Evolutionary conservation across 2,888 invertebrate genomes (phyloP), one percentile per base, ranked within the genome.

Genomic region (Machimus rusticus): DNA sequence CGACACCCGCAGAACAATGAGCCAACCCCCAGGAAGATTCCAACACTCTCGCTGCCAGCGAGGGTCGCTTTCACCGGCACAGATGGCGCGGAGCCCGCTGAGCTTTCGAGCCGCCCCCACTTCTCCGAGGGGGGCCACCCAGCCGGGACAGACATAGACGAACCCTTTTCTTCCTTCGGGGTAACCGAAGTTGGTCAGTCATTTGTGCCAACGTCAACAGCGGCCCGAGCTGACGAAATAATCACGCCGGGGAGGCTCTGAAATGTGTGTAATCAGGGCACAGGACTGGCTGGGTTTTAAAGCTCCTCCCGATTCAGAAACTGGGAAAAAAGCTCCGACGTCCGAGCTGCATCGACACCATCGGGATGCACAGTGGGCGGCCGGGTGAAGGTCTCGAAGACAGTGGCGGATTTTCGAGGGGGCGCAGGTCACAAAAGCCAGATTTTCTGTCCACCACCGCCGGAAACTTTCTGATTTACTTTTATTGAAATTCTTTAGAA

Each of bases 251-350:
- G 74, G 85, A 85, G 74, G 74, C 28, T 46, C 19, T 16, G 74
- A 85, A 74, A 74, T 74, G 74, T 85, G 74, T 74, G 74, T 74
- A 85, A 74, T 85, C 85, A 74, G 74, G 74, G 66, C 74, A 85
- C 43, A 43, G 74, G 43, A 74, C 74, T 85, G 46, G 46, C 74
- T 85, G 85, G 85, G 85, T 85, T 74, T 51, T 51, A 85, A 46
- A 85, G 85, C 85, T 85, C 46, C 16, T 66, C n/a, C 8, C 19
- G 37, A 74, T 31, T 19, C 2, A 4, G 57, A 82, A n/a, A 43
- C 19, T 6, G 66, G 28, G 51, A 46, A 46, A 82, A 82, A 82
- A 82, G 82, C 82, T 82, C 66, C 37, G 14, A 37, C 19, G 19
- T 51, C 51, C 39, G 82, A 34, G 39, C 39, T 82, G 82, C 82